Conservation (phyloP, 1,140 invertebrate genomes). For the Mactra quadrangularis region DNA sequence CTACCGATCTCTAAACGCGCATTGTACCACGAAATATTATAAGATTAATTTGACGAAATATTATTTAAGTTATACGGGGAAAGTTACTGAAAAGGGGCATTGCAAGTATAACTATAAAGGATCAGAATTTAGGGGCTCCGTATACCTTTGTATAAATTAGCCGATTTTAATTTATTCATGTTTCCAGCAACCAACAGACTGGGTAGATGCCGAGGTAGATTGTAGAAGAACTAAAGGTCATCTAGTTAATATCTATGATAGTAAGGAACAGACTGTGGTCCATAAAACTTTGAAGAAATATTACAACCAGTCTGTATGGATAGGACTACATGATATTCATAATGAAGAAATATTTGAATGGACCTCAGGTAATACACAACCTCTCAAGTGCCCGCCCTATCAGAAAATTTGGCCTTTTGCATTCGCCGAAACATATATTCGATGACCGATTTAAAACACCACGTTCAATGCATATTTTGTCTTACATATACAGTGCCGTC, state of each 20-base stretch:
- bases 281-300: not conserved
- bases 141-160: no score
- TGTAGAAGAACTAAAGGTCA: slow-evolving; percentile 14
- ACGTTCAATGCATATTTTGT: not conserved
- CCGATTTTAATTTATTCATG: no score
- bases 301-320: slow-evolving; percentile 15
- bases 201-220: slow-evolving; percentile 8
- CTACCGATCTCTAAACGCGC: no score
- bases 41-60: no score
- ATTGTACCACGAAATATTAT: no score
- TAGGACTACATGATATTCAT: slow-evolving; percentile 27
- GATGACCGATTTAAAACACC: not conserved
- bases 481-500: no score
- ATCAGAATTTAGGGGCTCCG: no score
- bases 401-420: not conserved
- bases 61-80: no score
- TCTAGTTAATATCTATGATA: not conserved
- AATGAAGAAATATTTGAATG: slow-evolving; percentile 36
- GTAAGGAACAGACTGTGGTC: not conserved
- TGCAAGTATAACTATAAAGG: no score
- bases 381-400: no score
- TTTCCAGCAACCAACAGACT: not conserved
- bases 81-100: no score
- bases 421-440: not conserved
- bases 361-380: slow-evolving; percentile 43